Base-by-base conservation (phyloP, 2,888 invertebrate genomes). In the Tachina fera region DNA sequence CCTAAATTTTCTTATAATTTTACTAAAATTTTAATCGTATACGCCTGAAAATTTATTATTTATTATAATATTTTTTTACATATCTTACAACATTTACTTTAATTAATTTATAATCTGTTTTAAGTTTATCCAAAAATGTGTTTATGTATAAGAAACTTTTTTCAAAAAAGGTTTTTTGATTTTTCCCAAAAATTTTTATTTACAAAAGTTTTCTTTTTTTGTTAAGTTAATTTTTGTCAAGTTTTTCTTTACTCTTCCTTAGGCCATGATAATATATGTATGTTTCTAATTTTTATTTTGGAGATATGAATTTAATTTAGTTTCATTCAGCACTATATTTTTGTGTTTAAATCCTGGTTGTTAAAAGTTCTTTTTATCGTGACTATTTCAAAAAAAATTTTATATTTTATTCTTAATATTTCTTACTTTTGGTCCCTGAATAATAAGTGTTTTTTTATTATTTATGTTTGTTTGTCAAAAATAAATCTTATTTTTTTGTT, bases 351-450 rank as follows among this genome's bases (percentile, higher is more conserved):
- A 74, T 81, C 47, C 81, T 82, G 79, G 67, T 86, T 87, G 87
- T 84, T 83, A 80, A 75, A 80, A 83, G 87, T 82, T 87, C 86
- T 82, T 83, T 78, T 61, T 71, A 47, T 74, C 71, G 60, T 68
- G 63, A 84, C 72, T 83, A 70, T 83, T 79, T 87, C 83, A 84
- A 87, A 87, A 87, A 79, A 84, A 79, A 58, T 82, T 53, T 83
- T 82, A 79, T 74, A 16, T 67, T 65, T 79, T 63, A 67, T 87
- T 87, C 81, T 80, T 82, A 87, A 88, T 86, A 87, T 86, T 87
- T 76, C 87, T 76, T 88, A 89, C 86, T 89, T 89, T 91, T 92
- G 91, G 91, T 91, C 91, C 91, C 91, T 91, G 92, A 91, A 91
- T 90, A 90, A 90, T 89, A 82, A 82, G 84, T 90, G 84, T 86